A percentile compares a stretch with the other conserved stretches of the same genome.
phyloP scores from a whole-genome alignment of 1,140 invertebrate species.

The Drosophila orosa region DNA sequence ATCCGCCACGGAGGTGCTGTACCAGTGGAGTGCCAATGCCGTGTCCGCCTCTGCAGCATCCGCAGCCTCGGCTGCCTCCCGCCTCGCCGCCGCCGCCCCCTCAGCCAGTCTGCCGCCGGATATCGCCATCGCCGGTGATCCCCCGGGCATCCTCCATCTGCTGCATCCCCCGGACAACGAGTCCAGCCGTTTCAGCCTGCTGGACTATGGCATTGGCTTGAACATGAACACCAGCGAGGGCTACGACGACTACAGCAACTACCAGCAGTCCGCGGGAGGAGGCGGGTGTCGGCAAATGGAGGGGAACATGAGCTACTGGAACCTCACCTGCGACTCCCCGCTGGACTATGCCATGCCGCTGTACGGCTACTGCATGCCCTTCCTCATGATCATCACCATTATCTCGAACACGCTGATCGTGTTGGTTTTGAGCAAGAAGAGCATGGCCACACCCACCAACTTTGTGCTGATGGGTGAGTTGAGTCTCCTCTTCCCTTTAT shows the following conservation, averaged over 20 bases:
- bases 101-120: conserved; percentile 15
- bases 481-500: too few relatives aligned
- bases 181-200: conserved; percentile 36
- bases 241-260: conserved; percentile 47
- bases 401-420: conserved; percentile 95
- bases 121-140: not conserved
- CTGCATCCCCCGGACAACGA: conserved; percentile 32
- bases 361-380: conserved; percentile 86
- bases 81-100: conserved; percentile 34
- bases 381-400: conserved; percentile 94
- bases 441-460: conserved; percentile 94
- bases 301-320: conserved; percentile 67
- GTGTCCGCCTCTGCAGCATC: conserved; percentile 16
- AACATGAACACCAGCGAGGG: conserved; percentile 43
- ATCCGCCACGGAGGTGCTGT: conserved; percentile 55
- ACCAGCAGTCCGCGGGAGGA: conserved; percentile 50
- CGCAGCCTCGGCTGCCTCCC: conserved; percentile 29
- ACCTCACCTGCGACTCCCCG: conserved; percentile 78
- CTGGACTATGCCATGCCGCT: conserved; percentile 73
- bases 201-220: conserved; percentile 57
- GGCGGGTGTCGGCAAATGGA: conserved; percentile 46
- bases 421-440: conserved; percentile 89
- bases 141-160: not conserved
- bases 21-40: conserved; percentile 51
- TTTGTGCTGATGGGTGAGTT: conserved; percentile 89